Evolutionary conservation across 1,140 invertebrate genomes (phyloP), one percentile per base, ranked within the genome.

Genomic region (Drosophila seguyi): DNA sequence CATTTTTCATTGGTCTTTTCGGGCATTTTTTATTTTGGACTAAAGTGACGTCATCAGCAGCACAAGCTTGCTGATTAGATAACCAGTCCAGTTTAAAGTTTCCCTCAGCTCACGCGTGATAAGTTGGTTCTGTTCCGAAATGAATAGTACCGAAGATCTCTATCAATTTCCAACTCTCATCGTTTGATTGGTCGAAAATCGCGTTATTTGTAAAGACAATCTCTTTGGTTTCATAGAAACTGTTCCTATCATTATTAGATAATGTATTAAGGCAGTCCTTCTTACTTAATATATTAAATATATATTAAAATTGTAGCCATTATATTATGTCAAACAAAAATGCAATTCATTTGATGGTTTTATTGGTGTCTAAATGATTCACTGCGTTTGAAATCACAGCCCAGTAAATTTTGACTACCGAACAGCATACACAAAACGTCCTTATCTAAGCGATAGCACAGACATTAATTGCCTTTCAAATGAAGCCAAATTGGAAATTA

Each of bases 391-490:
- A 38, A 57, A 39, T 47, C 58, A 48, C 58, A 29, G 36, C 11
- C 20, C 16, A 27, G 34, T 42, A 27, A 31, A 50, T 27, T 20
- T 14, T n/a, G 50, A 41, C 68, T 72, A 50, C 69, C 38, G 29
- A 39, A 45, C 27, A 25, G n/a, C 48, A 14, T 11, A 55, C 57
- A 18, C 38, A 27, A 6, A n/a, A n/a, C n/a, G 0, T 13, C 11
- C 59, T 79, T 87, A 87, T 87, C 83, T 73, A 61, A 58, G 62
- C 47, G 75, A 87, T 79, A 83, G 50, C 72, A 79, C 53, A 14
- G 71, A 88, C 79, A 87, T 79, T 83, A 79, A 87, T 88, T 87
- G 79, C 47, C 79, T 83, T 79, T 87, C 59, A 79, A 87, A 88
- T 72, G 67, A 69, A 66, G 71, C 38, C 69, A 76, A 83, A 87